Conservation (phyloP, 2,888 invertebrate genomes). For the Microctonus brassicae region DNA sequence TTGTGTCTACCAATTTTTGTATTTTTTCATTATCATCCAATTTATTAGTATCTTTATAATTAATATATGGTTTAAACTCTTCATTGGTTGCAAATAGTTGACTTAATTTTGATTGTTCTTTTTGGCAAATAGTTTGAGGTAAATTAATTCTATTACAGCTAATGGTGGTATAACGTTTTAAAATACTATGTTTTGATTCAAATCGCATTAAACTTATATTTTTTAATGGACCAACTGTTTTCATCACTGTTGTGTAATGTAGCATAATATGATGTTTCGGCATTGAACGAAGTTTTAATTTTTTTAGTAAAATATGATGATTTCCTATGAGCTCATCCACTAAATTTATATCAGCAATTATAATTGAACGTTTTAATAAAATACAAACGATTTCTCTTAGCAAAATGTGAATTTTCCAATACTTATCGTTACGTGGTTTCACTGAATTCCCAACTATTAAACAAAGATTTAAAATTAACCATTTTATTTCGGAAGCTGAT, state of each 20-base stretch:
- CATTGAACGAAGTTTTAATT: slow-evolving; percentile 18
- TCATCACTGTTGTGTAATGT: slow-evolving; percentile 35
- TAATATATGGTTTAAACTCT: background rate
- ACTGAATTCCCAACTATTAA: slow-evolving; percentile 6
- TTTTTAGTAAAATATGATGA: slow-evolving; percentile 25
- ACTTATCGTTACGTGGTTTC: slow-evolving; percentile 20
- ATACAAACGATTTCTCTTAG: slow-evolving; percentile 32
- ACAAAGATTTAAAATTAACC: slow-evolving; percentile 1
- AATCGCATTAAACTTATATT: slow-evolving; percentile 35
- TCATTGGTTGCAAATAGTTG: slow-evolving; percentile 17
- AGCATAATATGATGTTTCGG: slow-evolving; percentile 35
- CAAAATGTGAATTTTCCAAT: slow-evolving; percentile 33
- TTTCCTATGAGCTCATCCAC: slow-evolving; percentile 11
- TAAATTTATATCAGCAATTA: background rate
- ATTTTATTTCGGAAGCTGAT: slow-evolving; percentile 21
- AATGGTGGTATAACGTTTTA: slow-evolving; percentile 28
- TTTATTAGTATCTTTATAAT: slow-evolving; percentile 8
- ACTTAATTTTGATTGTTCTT: slow-evolving; percentile 26
- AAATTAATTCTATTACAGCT: slow-evolving; percentile 32
- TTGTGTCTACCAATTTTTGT: too few relatives aligned
- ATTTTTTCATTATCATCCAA: too few relatives aligned
- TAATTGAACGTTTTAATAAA: slow-evolving; percentile 1
- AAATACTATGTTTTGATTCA: slow-evolving; percentile 27
- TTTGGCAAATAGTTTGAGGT: slow-evolving; percentile 29
- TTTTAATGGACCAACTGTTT: slow-evolving; percentile 27